Conservation (phyloP, 2,888 invertebrate species). For the Agrochola lota region DNA sequence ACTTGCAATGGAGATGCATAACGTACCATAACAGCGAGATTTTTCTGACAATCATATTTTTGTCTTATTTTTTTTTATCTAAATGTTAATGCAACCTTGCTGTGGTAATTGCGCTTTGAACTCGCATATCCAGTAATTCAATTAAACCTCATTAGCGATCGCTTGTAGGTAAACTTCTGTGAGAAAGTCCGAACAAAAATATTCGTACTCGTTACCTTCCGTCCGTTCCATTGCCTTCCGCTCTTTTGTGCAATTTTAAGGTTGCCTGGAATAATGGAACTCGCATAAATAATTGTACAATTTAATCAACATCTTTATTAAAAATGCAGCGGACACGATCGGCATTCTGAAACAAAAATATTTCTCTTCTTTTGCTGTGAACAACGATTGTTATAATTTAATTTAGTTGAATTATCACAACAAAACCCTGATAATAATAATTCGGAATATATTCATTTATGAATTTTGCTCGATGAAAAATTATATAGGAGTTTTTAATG, state of each 20-base stretch:
- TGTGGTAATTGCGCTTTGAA: constrained; percentile 30
- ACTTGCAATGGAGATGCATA: constrained; percentile 55
- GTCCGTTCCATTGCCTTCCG: constrained; percentile 53
- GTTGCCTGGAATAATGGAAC: constrained; percentile 52
- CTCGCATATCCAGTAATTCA: constrained; percentile 52
- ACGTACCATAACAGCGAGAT: constrained; percentile 13
- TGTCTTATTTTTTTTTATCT: constrained; percentile 14
- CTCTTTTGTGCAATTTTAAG: constrained; percentile 61
- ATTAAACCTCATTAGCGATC: constrained; percentile 60
- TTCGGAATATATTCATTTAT: constrained; percentile 13
- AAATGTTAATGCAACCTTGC: constrained; percentile 44
- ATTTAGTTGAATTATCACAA: constrained; percentile 33
- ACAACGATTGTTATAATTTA: constrained; percentile 30
- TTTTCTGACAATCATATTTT: constrained; percentile 31
- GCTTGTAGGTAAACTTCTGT: constrained; percentile 55
- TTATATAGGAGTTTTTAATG: neutral
- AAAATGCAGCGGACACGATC: constrained; percentile 43
- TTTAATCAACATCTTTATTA: constrained; percentile 59
- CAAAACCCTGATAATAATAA: constrained; percentile 27
- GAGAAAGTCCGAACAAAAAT: constrained; percentile 50
- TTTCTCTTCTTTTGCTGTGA: constrained; percentile 28
- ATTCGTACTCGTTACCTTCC: constrained; percentile 47
- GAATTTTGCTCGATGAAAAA: constrained; percentile 13
- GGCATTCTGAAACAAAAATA: constrained; percentile 33
- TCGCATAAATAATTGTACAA: constrained; percentile 52